Conservation (phyloP, 2,888 invertebrate genomes). For the Nymphalis urticae region DNA sequence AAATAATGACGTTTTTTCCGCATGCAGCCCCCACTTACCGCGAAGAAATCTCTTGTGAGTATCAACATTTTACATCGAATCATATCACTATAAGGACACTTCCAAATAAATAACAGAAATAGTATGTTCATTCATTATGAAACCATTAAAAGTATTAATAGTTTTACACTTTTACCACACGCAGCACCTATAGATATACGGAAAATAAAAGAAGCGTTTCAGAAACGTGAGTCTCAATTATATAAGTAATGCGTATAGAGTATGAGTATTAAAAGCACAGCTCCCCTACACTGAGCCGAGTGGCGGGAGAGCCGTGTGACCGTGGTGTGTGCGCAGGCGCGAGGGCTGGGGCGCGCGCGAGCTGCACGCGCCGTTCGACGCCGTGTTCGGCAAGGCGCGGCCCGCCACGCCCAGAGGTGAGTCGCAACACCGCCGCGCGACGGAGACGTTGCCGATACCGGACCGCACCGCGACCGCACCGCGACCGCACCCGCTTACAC, state of each 20-base stretch:
- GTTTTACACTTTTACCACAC: conserved; percentile 50
- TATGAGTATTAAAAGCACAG: neutral
- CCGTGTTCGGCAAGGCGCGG: conserved; percentile 83
- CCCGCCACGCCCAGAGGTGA: conserved; percentile 86
- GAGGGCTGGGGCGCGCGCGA: conserved; percentile 84
- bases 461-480: conserved; percentile 2
- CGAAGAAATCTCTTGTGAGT: conserved; percentile 78
- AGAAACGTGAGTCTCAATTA: conserved; percentile 67
- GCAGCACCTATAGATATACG: conserved; percentile 75
- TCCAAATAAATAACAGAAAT: neutral
- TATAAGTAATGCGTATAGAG: neutral
- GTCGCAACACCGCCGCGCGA: conserved; percentile 48
- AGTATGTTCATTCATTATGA: conserved; percentile 1
- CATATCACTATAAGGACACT: neutral
- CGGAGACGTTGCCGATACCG: conserved; percentile 69
- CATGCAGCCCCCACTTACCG: conserved; percentile 81
- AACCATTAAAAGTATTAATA: neutral
- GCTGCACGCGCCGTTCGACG: conserved; percentile 87
- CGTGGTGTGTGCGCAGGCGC: conserved; percentile 55
- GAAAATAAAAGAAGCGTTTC: conserved; percentile 77
- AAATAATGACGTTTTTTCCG: conserved; percentile 60
- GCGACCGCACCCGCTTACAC: conserved; percentile 11
- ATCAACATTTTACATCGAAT: conserved; percentile 41
- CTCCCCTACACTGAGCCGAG: too few relatives aligned
- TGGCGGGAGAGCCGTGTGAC: too few relatives aligned